phyloP scores from a whole-genome alignment of 2,888 invertebrate species.

The Ramazzottius varieornatus region DNA sequence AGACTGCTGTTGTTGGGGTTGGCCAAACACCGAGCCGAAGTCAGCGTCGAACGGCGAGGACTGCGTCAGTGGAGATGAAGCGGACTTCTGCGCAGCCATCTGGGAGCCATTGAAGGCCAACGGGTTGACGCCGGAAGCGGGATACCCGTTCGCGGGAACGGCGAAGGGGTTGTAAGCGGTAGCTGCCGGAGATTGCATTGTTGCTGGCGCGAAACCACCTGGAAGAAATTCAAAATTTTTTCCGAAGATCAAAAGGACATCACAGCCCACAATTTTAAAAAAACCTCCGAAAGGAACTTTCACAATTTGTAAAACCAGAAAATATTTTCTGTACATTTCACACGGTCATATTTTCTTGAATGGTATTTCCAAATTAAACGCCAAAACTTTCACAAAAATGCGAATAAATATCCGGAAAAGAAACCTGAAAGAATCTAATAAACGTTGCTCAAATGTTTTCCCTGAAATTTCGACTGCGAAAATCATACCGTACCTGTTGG shows the following conservation, averaged over 20 bases:
- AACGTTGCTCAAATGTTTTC: too few relatives aligned
- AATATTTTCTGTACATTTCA: too few relatives aligned
- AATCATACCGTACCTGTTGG: neutral
- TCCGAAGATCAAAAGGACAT: too few relatives aligned
- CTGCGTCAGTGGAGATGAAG: neutral
- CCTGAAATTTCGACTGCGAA: too few relatives aligned
- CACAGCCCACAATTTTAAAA: too few relatives aligned
- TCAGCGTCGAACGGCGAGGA: neutral
- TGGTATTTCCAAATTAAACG: too few relatives aligned
- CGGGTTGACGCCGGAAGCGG: neutral
- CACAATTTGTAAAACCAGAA: too few relatives aligned
- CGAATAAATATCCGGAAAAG: too few relatives aligned
- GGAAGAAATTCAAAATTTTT: neutral
- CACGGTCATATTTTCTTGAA: too few relatives aligned
- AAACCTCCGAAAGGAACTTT: too few relatives aligned
- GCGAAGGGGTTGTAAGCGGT: slow-evolving; percentile 43
- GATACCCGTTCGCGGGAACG: slow-evolving; percentile 31
- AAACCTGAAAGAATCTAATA: too few relatives aligned
- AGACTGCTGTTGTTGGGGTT: slow-evolving; percentile 5
- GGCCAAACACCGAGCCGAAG: slow-evolving; percentile 5
- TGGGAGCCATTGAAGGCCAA: neutral
- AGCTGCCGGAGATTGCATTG: neutral
- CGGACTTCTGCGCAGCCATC: neutral
- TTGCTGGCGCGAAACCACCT: neutral
- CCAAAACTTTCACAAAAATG: too few relatives aligned